These are phyloP conservation scores for Tichodroma muraria DNA, from an alignment of 2,113 vertebrate species.

Conservation along the genomic window DNA sequence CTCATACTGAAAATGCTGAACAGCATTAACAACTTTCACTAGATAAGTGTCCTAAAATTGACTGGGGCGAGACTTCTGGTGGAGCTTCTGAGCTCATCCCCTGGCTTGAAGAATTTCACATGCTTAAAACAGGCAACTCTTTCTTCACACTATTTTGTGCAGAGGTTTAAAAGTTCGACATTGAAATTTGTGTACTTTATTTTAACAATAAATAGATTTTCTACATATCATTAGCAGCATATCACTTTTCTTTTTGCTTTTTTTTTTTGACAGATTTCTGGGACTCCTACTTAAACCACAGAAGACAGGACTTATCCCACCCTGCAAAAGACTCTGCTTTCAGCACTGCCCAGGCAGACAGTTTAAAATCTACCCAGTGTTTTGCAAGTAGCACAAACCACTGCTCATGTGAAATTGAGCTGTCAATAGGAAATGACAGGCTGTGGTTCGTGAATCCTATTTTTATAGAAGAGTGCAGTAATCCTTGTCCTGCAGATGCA, in stretches of 20 bases:
- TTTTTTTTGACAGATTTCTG: conserved; percentile 81
- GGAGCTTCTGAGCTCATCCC: neutral
- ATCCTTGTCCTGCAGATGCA: neutral
- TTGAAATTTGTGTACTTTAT: neutral
- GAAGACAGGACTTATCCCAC: neutral
- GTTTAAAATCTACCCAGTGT: conserved; percentile 5
- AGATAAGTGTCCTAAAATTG: neutral
- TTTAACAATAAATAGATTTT: neutral
- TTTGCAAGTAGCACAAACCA: conserved; percentile 39
- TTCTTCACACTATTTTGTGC: neutral
- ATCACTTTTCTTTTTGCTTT: neutral
- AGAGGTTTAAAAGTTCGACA: neutral
- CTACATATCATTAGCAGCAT: neutral
- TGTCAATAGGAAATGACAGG: conserved; percentile 71
- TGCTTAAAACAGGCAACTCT: neutral
- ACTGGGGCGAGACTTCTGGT: neutral
- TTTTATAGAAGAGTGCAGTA: conserved; percentile 78
- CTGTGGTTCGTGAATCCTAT: conserved; percentile 89
- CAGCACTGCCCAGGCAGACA: neutral
- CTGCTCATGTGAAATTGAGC: conserved; percentile 77
- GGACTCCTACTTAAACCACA: conserved; percentile 78
- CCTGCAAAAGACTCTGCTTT: conserved; percentile 4
- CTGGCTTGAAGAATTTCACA: neutral
- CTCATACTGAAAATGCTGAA: neutral
- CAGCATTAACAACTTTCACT: neutral